These are phyloP conservation scores for Luperina testacea DNA, from an alignment of 2,888 invertebrate genomes.

Conservation along the genomic window DNA sequence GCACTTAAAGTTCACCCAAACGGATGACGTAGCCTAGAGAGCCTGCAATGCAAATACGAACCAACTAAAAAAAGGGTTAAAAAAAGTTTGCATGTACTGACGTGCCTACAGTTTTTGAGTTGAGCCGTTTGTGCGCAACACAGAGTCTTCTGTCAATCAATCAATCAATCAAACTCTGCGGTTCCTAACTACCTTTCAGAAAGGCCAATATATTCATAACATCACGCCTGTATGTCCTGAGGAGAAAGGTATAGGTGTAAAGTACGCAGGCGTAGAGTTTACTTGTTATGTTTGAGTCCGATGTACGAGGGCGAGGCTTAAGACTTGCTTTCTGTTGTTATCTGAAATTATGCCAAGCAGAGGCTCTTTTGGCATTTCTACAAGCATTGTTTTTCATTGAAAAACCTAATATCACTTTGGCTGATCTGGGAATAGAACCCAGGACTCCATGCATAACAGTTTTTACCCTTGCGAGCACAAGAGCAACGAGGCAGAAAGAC, in stretches of 20 bases:
- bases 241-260: not conserved
- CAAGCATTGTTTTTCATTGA: not conserved
- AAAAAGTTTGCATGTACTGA: not conserved
- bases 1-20: slow-evolving; percentile 21
- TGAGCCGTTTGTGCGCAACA: slow-evolving; percentile 26
- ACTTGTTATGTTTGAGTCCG: not conserved
- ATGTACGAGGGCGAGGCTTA: not conserved
- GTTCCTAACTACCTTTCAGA: not conserved
- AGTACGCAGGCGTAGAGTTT: not conserved
- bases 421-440: not conserved
- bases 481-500: not conserved
- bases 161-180: slow-evolving; percentile 27
- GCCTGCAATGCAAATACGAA: slow-evolving; percentile 24
- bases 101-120: slow-evolving; percentile 8
- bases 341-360: not conserved
- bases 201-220: not conserved
- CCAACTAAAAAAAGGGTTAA: not conserved
- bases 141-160: slow-evolving; percentile 37
- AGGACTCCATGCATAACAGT: no score
- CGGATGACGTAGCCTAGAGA: slow-evolving; percentile 4
- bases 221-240: no score
- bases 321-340: not conserved
- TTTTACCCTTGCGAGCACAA: no score
- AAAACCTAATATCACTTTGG: slow-evolving; percentile 60
- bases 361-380: not conserved